Evolutionary conservation across 2,113 vertebrate species (phyloP), one percentile per base, ranked within the genome.

Genomic region (Aptenodytes forsteri): DNA sequence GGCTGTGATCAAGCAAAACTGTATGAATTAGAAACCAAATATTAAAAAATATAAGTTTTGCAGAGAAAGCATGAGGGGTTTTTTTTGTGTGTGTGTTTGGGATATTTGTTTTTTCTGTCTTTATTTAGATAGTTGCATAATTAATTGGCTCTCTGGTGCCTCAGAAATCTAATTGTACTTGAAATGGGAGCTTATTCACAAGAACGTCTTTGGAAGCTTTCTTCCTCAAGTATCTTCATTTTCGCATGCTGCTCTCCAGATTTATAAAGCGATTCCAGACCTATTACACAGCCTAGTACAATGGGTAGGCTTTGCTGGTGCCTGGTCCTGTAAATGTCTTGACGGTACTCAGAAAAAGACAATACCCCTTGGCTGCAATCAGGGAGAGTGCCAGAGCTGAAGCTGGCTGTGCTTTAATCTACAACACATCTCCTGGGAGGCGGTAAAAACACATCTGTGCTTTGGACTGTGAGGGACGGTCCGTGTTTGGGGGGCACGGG

Each of bases 401-500:
- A 76, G 15, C 44, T 49, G 55, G 25, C 18, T 26, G 34, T 42
- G 21, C 29, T 59, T 90, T 56, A 34, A 52, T 55, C 47, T 25
- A 6, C 25, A 36, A 4, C 16, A 10, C 50, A 23, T 73, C 34
- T 55, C 49, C 52, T 36, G 30, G 27, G 25, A 83, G 15, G 16
- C 11, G 16, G 4, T 52, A n/a, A 50, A 92, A 92, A 52, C 4
- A 12, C 13, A 16, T 26, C 22, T 55, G 27, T 47, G 15, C 23
- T 67, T 17, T 59, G 29, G 18, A 4, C 13, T 36, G 6, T 9
- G 16, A 14, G 26, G 22, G 9, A 42, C 36, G 27, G 12, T 44
- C 36, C 19, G 11, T 47, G 3, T 61, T 18, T 25, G 15, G 18
- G 40, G 29, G 32, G 5, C 5, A 22, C 0, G 0, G 17, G 19